Percentiles rank a stretch among this genome's conserved stretches.
These are phyloP conservation scores for Pogonophryne albipinna DNA, from an alignment of 2,797 vertebrate genomes.

Conservation along the genomic window DNA sequence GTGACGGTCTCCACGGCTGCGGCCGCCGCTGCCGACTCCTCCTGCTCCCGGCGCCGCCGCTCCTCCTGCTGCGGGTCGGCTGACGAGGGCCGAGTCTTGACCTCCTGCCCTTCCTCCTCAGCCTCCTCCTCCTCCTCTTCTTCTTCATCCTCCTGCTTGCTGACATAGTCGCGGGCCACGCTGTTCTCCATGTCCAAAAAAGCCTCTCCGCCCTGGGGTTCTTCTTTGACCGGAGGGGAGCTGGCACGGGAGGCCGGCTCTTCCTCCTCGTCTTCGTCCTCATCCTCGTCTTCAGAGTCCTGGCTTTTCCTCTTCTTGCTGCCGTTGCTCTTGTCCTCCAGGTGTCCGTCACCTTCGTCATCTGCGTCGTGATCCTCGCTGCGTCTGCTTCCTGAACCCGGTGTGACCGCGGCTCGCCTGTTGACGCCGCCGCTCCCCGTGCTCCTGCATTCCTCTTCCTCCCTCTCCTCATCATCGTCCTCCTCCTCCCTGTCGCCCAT, in stretches of 20 bases:
- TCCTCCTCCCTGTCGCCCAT: conserved; percentile 86
- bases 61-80: conserved; percentile 84
- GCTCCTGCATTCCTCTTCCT: conserved; percentile 85
- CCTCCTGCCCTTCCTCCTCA: conserved; percentile 86
- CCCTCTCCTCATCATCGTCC: conserved; percentile 86
- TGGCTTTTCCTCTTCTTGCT: conserved; percentile 86
- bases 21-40: conserved; percentile 84
- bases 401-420: conserved; percentile 73
- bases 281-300: conserved; percentile 91
- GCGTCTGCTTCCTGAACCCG: conserved; percentile 84
- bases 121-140: conserved; percentile 89
- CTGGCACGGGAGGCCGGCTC: conserved; percentile 80
- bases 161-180: conserved; percentile 80
- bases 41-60: conserved; percentile 83
- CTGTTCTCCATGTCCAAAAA: conserved; percentile 94
- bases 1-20: conserved; percentile 87
- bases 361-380: conserved; percentile 97
- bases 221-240: conserved; percentile 90
- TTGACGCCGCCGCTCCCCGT: conserved; percentile 60
- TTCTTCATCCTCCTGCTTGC: conserved; percentile 87
- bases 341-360: conserved; percentile 94
- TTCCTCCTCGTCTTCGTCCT: conserved; percentile 89
- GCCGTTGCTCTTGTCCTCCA: conserved; percentile 87
- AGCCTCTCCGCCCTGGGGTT: conserved; percentile 91
- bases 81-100: conserved; percentile 78